phyloP scores from a whole-genome alignment of 2,113 vertebrate genomes.

The Sander lucioperca region DNA sequence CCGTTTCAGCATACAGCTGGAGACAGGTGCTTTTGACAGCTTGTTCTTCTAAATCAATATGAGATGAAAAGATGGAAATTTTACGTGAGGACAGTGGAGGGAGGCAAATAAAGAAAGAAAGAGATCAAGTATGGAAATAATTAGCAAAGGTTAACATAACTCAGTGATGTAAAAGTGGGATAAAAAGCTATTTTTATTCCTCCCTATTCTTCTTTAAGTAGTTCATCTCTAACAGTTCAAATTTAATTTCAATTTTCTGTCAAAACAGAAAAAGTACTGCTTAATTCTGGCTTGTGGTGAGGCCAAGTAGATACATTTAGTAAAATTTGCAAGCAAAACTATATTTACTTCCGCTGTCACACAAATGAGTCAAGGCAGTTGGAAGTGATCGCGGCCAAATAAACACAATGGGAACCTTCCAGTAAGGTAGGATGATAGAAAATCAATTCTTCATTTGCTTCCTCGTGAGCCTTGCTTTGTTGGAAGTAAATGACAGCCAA shows the following conservation, averaged over 20 bases:
- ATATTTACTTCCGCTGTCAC: slow-evolving; percentile 40
- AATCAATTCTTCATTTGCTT: slow-evolving; percentile 36
- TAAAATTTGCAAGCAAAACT: slow-evolving; percentile 24
- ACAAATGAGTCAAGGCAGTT: slow-evolving; percentile 35
- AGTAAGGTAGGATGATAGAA: slow-evolving; percentile 17
- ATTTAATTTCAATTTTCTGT: neutral
- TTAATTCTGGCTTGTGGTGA: slow-evolving; percentile 4
- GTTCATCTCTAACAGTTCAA: neutral
- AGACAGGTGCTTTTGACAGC: slow-evolving; percentile 34
- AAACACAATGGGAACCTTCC: slow-evolving; percentile 30
- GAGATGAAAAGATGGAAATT: slow-evolving; percentile 25
- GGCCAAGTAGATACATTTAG: neutral
- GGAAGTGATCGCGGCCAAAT: slow-evolving; percentile 19
- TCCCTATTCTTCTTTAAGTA: no score
- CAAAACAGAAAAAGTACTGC: neutral
- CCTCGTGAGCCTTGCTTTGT: slow-evolving; percentile 13
- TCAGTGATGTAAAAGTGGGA: neutral
- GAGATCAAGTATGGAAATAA: slow-evolving; percentile 21
- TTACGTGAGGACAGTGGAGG: neutral
- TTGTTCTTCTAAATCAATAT: slow-evolving; percentile 34
- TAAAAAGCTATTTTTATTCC: neutral
- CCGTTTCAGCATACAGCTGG: slow-evolving; percentile 6
- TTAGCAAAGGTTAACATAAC: slow-evolving; percentile 1
- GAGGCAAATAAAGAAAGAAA: neutral
- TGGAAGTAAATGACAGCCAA: slow-evolving; percentile 44